These are phyloP conservation scores for Paragorgia papillata DNA, from an alignment of 92 coral and sea anemone genomes.

Conservation along the genomic window DNA sequence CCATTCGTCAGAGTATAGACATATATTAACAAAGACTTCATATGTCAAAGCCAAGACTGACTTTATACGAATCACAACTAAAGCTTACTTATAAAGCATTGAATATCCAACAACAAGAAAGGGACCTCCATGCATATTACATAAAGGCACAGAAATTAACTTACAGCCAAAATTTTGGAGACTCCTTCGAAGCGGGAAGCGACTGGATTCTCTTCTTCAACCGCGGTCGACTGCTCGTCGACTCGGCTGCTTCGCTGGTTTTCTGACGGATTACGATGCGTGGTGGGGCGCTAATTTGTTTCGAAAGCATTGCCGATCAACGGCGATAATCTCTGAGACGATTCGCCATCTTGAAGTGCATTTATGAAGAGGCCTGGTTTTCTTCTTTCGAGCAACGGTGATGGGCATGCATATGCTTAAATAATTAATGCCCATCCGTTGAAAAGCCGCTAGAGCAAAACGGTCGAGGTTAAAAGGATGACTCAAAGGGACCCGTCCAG, in stretches of 20 bases:
- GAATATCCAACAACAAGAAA: too few relatives aligned
- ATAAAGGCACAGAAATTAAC: too few relatives aligned
- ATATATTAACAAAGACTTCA: too few relatives aligned
- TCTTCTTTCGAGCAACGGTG: not conserved
- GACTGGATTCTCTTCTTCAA: slow-evolving; percentile 19
- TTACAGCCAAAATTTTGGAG: slow-evolving; percentile 35
- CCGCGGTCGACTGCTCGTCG: slow-evolving; percentile 7
- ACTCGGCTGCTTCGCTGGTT: not conserved
- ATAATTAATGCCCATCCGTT: slow-evolving; percentile 13
- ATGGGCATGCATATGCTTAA: not conserved
- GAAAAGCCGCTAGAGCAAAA: too few relatives aligned
- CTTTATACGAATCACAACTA: too few relatives aligned
- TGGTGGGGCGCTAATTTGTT: slow-evolving; percentile 26
- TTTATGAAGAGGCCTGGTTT: too few relatives aligned
- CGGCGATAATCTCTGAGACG: not conserved
- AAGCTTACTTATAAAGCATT: too few relatives aligned
- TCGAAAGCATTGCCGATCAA: slow-evolving; percentile 20
- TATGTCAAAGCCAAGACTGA: too few relatives aligned
- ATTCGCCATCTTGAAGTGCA: not conserved
- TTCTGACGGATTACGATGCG: not conserved
- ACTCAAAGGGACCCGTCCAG: too few relatives aligned
- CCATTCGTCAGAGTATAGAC: too few relatives aligned
- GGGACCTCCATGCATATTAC: too few relatives aligned
- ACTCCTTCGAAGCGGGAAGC: slow-evolving; percentile 16
- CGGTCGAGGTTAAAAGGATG: too few relatives aligned